phyloP scores from a whole-genome alignment of 64 coral and sea anemone genomes.

The Astreopora myriophthalma region DNA sequence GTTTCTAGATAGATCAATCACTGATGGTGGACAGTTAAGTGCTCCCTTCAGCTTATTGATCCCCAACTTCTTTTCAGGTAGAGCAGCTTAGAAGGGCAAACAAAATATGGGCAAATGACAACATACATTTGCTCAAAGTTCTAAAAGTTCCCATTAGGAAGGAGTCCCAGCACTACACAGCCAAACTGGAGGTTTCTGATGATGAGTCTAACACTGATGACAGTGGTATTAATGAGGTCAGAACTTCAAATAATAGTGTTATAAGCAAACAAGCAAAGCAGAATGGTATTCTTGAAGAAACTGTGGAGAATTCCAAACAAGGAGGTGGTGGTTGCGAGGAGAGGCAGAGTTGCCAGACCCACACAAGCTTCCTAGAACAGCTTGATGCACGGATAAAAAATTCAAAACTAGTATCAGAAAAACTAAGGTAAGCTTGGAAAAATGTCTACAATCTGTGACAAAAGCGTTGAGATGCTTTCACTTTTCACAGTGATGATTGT shows the following conservation, averaged over 20 bases:
- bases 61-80: conserved; percentile 66
- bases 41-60: too few species aligned
- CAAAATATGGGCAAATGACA: conserved; percentile 86
- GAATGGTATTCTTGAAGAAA: neutral
- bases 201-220: conserved; percentile 19
- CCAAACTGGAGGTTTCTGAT: conserved; percentile 16
- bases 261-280: neutral
- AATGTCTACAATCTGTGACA: neutral
- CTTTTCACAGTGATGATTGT: too few species aligned
- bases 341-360: neutral
- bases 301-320: neutral
- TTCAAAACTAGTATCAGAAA: conserved; percentile 59
- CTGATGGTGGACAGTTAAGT: too few species aligned
- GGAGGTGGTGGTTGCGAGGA: neutral
- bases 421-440: conserved; percentile 53
- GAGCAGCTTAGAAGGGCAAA: conserved; percentile 77
- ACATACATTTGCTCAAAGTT: conserved; percentile 77
- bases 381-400: conserved; percentile 72
- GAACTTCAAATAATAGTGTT: neutral
- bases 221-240: neutral
- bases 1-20: too few species aligned
- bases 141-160: conserved; percentile 68
- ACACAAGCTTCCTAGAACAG: conserved; percentile 39
- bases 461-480: too few species aligned
- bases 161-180: neutral